A percentile compares a stretch with the other conserved stretches of the same genome.
Evolutionary conservation across 2,797 vertebrate species (phyloP).

Genomic region (Astyanax mexicanus): DNA sequence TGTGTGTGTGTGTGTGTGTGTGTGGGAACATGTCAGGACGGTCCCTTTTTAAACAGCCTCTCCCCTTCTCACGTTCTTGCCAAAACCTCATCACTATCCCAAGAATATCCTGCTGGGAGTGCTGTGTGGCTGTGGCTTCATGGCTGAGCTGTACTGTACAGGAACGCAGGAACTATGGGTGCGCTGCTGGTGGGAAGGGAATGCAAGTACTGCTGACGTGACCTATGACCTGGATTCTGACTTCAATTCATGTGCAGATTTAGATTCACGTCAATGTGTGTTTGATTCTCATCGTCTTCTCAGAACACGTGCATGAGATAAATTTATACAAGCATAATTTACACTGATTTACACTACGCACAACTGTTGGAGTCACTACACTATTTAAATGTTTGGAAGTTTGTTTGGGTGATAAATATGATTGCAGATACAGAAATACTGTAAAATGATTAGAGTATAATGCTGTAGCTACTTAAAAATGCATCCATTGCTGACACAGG

Average conservation of each 20-base stretch:
- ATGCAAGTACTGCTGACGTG: background rate
- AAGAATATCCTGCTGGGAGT: slow-evolving; percentile 66
- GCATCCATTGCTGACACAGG: no score
- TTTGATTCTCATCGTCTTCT: no score
- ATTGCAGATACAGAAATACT: no score
- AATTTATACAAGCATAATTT: no score
- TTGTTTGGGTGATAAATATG: no score
- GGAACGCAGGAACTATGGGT: background rate
- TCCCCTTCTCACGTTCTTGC: slow-evolving; percentile 67
- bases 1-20: slow-evolving; percentile 34
- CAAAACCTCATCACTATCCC: slow-evolving; percentile 66
- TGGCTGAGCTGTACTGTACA: background rate
- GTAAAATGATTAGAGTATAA: no score
- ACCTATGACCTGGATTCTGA: slow-evolving; percentile 1
- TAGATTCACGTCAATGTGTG: background rate
- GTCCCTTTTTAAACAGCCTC: slow-evolving; percentile 64
- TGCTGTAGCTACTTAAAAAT: no score
- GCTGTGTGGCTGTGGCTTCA: background rate
- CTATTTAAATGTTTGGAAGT: no score
- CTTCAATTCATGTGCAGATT: background rate
- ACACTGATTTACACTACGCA: no score
- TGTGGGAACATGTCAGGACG: slow-evolving; percentile 63
- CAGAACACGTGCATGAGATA: no score
- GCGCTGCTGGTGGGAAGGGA: background rate
- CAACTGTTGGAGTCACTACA: no score